phyloP scores from a whole-genome alignment of 2,797 vertebrate species.

The Coccyzus lansbergi region DNA sequence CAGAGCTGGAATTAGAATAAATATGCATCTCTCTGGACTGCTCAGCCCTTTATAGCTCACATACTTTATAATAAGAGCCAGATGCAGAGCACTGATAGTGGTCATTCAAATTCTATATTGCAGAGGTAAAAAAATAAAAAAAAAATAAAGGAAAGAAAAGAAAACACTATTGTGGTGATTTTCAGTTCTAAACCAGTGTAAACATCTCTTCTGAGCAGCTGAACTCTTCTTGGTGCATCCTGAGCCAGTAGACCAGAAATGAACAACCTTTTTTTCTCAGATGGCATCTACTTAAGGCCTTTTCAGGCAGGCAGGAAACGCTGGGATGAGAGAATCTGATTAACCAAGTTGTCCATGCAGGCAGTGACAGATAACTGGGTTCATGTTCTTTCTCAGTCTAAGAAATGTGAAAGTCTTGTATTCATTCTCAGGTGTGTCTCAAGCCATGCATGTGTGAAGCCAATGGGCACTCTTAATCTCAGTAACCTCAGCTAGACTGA shows the following conservation, averaged over 20 bases:
- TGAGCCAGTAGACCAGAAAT: not conserved
- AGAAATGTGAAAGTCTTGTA: not conserved
- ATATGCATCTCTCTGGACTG: not conserved
- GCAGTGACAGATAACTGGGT: not conserved
- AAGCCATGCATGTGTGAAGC: not conserved
- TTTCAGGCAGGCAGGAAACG: not conserved
- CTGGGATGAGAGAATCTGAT: not conserved
- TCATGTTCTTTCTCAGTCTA: not conserved
- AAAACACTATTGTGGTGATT: not conserved
- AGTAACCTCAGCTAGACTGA: not conserved
- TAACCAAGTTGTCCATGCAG: not conserved
- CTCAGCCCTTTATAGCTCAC: not conserved
- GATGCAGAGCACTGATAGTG: not conserved
- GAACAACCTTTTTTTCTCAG: not conserved
- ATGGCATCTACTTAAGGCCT: not conserved
- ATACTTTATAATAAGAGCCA: not conserved
- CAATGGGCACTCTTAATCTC: not conserved
- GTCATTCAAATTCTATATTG: not conserved
- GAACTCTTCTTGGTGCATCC: not conserved
- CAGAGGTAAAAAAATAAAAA: not conserved
- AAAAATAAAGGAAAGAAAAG: no score
- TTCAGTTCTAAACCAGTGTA: not conserved
- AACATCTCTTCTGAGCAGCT: rapidly evolving
- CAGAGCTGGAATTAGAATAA: not conserved
- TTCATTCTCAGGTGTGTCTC: not conserved